These are phyloP conservation scores for Lagopus muta DNA, from an alignment of 2,113 vertebrate genomes.

Conservation along the genomic window DNA sequence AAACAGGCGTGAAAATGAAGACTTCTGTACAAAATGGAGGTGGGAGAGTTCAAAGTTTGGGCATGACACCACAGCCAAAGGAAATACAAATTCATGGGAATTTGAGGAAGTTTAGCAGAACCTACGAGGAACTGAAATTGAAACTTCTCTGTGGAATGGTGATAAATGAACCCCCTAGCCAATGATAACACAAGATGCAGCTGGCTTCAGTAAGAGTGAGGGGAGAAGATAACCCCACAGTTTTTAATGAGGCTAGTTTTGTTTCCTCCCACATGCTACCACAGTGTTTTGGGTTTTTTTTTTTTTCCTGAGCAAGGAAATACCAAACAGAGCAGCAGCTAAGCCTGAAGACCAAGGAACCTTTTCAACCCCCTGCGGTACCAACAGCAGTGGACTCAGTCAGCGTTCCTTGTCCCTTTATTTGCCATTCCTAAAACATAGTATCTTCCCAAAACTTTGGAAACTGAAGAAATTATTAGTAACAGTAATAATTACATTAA, in stretches of 20 bases:
- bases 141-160: background rate
- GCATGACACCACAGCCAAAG: background rate
- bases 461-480: background rate
- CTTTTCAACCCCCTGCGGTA: rapidly evolving
- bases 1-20: background rate
- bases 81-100: background rate
- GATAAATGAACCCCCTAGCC: background rate
- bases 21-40: background rate
- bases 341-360: background rate
- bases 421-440: background rate
- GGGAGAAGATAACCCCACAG: background rate
- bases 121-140: background rate
- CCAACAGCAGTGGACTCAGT: background rate
- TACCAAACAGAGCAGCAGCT: background rate
- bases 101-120: background rate
- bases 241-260: background rate
- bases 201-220: background rate
- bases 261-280: background rate
- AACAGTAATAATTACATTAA: background rate
- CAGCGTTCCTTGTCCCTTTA: background rate
- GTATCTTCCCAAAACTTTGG: background rate
- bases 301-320: background rate
- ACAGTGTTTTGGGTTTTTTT: background rate
- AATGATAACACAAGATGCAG: background rate
- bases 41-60: background rate